Evolutionary conservation across 2,797 vertebrate genomes (phyloP).

Genomic region (Cryptoblepharus egeriae): DNA sequence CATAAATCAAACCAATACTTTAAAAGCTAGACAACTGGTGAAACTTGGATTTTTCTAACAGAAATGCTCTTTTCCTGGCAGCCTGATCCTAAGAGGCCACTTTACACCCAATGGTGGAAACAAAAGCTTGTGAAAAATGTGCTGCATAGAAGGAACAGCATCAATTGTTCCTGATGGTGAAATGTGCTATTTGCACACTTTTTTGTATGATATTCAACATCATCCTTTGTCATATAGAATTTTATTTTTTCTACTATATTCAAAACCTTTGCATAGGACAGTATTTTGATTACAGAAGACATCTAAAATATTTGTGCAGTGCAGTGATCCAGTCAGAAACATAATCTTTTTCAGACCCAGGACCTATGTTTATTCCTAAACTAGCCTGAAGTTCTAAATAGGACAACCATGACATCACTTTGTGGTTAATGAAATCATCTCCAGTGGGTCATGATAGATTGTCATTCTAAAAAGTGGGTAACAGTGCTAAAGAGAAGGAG

Average conservation of each 20-base stretch:
- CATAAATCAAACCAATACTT: conserved; percentile 80
- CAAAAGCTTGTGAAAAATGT: neutral
- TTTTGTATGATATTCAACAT: neutral
- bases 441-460: no score
- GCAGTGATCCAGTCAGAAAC: conserved; percentile 25
- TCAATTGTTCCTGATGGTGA: neutral
- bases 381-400: no score
- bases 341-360: neutral
- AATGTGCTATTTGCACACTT: neutral
- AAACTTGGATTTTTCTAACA: conserved; percentile 68
- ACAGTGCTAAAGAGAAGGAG: no score
- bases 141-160: neutral
- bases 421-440: no score
- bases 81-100: neutral
- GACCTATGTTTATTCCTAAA: neutral
- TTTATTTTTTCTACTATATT: conserved; percentile 36
- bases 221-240: conserved; percentile 30
- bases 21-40: conserved; percentile 68
- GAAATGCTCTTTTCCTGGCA: conserved; percentile 36
- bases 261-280: conserved; percentile 40
- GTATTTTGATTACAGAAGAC: conserved; percentile 36
- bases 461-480: no score
- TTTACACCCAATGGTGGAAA: neutral
- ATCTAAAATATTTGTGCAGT: conserved; percentile 24
- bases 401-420: no score